Percentiles rank a stretch among this genome's conserved stretches.
Evolutionary conservation across 1,140 invertebrate species (phyloP).

Genomic region (Scaptomyza montana): DNA sequence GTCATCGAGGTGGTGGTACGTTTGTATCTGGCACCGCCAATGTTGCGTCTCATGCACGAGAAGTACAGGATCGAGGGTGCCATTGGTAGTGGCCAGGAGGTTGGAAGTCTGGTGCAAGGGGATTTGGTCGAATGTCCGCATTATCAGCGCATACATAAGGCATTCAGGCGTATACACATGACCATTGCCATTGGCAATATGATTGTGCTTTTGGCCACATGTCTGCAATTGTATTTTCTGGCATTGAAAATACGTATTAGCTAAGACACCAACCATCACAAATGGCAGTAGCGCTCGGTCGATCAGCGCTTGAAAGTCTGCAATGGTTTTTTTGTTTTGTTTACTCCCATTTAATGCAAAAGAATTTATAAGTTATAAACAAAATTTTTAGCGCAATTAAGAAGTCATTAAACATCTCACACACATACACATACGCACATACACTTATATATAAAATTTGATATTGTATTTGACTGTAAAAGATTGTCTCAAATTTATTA

Average conservation of each 20-base stretch:
- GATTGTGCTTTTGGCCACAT: constrained; percentile 87
- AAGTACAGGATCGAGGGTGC: constrained; percentile 88
- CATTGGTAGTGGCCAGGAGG: constrained; percentile 88
- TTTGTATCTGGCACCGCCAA: constrained; percentile 87
- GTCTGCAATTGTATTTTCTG: constrained; percentile 88
- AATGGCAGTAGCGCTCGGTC: background rate
- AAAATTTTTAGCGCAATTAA: constrained; percentile 31
- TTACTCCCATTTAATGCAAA: constrained; percentile 15
- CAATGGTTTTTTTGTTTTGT: constrained; percentile 24
- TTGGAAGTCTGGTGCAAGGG: constrained; percentile 87
- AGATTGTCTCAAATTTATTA: constrained; percentile 70
- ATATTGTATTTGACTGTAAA: constrained; percentile 34
- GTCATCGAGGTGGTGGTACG: constrained; percentile 87
- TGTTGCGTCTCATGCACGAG: constrained; percentile 86
- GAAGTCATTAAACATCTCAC: constrained; percentile 13
- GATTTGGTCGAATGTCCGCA: constrained; percentile 87
- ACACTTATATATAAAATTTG: constrained; percentile 26
- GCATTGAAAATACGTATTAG: constrained; percentile 85
- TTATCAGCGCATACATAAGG: constrained; percentile 87
- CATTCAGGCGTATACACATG: constrained; percentile 88
- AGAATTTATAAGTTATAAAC: constrained; percentile 50
- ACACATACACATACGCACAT: constrained; percentile 21
- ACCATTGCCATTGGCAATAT: constrained; percentile 89
- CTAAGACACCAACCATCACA: constrained; percentile 58
- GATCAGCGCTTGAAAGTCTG: constrained; percentile 43